Conservation (phyloP, 2,113 vertebrate species). For the Amblyornis subalaris region DNA sequence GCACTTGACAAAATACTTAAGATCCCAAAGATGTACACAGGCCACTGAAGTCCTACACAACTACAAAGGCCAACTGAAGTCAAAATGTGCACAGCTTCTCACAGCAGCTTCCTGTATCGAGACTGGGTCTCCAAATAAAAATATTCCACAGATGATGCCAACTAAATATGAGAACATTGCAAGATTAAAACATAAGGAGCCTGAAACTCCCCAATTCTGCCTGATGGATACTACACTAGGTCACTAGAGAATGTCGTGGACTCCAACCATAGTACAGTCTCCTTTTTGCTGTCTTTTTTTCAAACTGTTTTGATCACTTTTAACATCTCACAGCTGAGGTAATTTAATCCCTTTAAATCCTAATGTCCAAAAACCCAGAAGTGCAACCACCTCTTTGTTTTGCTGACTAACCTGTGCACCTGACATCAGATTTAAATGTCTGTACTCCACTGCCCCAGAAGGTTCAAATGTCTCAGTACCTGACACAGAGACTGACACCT, state of each 20-base stretch:
- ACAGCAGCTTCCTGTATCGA: neutral
- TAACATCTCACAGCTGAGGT: neutral
- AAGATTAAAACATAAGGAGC: neutral
- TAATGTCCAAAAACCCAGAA: neutral
- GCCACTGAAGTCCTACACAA: neutral
- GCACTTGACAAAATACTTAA: neutral
- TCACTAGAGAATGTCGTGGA: neutral
- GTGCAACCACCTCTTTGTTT: neutral
- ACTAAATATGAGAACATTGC: neutral
- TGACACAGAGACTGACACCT: neutral
- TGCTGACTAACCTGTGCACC: neutral
- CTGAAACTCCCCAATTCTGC: neutral
- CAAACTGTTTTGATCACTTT: neutral
- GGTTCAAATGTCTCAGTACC: neutral
- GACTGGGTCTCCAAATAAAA: neutral
- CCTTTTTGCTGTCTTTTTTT: neutral
- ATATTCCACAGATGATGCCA: neutral
- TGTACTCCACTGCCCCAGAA: neutral
- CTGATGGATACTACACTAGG: accelerated
- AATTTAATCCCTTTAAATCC: neutral
- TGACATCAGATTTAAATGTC: neutral
- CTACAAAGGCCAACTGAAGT: neutral
- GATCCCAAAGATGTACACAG: neutral
- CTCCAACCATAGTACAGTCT: accelerated
- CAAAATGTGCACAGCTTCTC: neutral